Percentiles rank a stretch among this genome's conserved stretches.
These are phyloP conservation scores for Hydrozoanthus gracilis DNA, from an alignment of 92 coral and sea anemone genomes.

Conservation along the genomic window DNA sequence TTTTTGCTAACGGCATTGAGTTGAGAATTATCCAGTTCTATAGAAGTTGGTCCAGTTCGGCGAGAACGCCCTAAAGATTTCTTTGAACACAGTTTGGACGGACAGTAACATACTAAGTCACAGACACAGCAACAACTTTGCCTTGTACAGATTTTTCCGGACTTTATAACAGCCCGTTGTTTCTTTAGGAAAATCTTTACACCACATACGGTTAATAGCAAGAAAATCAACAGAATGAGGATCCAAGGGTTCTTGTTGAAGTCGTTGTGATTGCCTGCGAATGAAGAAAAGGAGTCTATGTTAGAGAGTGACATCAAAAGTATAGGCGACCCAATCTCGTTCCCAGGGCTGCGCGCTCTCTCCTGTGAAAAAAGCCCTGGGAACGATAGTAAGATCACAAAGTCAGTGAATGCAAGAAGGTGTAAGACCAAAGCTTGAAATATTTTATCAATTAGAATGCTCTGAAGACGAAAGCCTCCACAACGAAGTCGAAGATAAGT, in stretches of 20 bases:
- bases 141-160: neutral
- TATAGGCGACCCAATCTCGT: too few relatives aligned
- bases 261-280: constrained; percentile 1
- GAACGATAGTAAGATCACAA: too few relatives aligned
- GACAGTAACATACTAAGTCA: neutral
- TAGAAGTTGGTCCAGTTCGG: neutral
- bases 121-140: neutral
- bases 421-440: too few relatives aligned
- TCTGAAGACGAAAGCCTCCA: too few relatives aligned
- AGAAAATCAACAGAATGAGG: neutral
- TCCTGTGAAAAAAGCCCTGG: too few relatives aligned
- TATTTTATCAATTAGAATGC: too few relatives aligned
- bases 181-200: neutral
- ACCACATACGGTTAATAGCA: neutral
- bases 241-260: constrained; percentile 9
- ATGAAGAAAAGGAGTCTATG: neutral
- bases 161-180: neutral
- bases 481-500: too few relatives aligned
- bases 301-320: neutral
- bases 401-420: too few relatives aligned
- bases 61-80: constrained; percentile 20
- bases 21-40: neutral
- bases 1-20: neutral
- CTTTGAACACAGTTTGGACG: constrained; percentile 6
- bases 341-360: too few relatives aligned